These are phyloP conservation scores for Drosophila anomalata DNA, from an alignment of 2,888 invertebrate species.

Conservation along the genomic window DNA sequence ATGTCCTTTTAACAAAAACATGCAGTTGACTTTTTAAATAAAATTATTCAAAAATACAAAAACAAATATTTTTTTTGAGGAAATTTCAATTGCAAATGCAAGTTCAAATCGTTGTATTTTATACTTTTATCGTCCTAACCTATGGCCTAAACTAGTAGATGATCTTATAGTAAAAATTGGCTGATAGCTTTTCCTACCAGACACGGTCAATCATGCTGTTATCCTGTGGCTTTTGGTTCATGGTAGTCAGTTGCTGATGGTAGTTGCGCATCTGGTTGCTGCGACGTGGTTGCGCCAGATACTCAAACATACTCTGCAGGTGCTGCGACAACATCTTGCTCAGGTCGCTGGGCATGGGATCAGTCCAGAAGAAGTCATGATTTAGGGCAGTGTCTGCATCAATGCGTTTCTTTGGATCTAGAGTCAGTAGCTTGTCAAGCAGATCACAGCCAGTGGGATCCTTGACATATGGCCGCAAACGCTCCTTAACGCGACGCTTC, in stretches of 20 bases:
- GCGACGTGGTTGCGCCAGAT: constrained; percentile 90
- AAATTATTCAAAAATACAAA: no score
- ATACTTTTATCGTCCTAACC: constrained; percentile 7
- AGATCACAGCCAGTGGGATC: constrained; percentile 96
- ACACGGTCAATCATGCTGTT: constrained; percentile 94
- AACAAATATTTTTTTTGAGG: not conserved
- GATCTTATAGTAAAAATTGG: constrained; percentile 13
- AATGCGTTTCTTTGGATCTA: constrained; percentile 95
- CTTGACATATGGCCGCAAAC: constrained; percentile 94
- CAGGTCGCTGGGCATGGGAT: constrained; percentile 97
- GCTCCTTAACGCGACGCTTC: constrained; percentile 93
- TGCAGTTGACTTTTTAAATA: not conserved
- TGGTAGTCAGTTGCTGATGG: constrained; percentile 86
- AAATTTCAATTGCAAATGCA: constrained; percentile 18
- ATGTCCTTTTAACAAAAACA: not conserved
- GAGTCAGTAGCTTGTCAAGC: constrained; percentile 93
- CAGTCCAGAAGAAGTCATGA: constrained; percentile 99
- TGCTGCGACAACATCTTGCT: constrained; percentile 96
- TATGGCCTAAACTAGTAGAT: constrained; percentile 9
- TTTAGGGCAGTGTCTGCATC: constrained; percentile 97
- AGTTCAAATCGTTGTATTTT: constrained; percentile 10
- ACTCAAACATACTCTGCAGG: constrained; percentile 97
- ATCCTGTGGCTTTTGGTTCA: constrained; percentile 87
- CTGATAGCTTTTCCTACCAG: constrained; percentile 85
- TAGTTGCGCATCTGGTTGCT: constrained; percentile 89